Conservation (phyloP, 2,888 invertebrate species). For the Nomada fabriciana region DNA sequence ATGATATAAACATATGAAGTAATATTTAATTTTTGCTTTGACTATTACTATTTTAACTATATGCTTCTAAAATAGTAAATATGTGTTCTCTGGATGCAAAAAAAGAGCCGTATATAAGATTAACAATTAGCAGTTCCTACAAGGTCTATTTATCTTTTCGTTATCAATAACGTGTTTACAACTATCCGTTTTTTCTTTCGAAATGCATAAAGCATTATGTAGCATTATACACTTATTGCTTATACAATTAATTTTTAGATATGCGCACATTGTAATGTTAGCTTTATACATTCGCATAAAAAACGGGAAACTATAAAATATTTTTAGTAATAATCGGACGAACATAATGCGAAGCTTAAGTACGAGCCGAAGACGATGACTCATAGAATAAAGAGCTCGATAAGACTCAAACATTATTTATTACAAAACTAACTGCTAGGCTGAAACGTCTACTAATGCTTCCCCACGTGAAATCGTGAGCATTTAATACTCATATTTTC, state of each 20-base stretch:
- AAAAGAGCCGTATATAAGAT: background rate
- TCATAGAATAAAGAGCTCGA: conserved; percentile 51
- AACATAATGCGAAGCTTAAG: conserved; percentile 22
- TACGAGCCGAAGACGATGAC: conserved; percentile 49
- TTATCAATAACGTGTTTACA: conserved; percentile 1
- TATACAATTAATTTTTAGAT: background rate
- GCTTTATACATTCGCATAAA: background rate
- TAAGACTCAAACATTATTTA: conserved; percentile 43
- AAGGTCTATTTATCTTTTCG: background rate
- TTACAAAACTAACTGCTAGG: conserved; percentile 4
- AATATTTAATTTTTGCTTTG: conserved; percentile 7
- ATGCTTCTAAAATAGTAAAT: background rate
- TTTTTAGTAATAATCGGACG: background rate
- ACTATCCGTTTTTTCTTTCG: background rate
- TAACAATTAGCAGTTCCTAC: background rate
- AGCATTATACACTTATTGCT: background rate
- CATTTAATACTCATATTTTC: background rate
- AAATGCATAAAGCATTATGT: background rate
- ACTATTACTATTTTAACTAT: background rate
- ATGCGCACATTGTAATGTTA: background rate
- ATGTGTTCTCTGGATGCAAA: background rate
- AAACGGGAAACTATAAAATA: conserved; percentile 2
- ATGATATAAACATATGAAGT: background rate
- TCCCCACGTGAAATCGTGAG: background rate
- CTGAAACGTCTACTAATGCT: background rate